A percentile compares a stretch with the other conserved stretches of the same genome.
These are phyloP conservation scores for Coturnix japonica DNA, from an alignment of 2,113 vertebrate genomes.

Conservation along the genomic window DNA sequence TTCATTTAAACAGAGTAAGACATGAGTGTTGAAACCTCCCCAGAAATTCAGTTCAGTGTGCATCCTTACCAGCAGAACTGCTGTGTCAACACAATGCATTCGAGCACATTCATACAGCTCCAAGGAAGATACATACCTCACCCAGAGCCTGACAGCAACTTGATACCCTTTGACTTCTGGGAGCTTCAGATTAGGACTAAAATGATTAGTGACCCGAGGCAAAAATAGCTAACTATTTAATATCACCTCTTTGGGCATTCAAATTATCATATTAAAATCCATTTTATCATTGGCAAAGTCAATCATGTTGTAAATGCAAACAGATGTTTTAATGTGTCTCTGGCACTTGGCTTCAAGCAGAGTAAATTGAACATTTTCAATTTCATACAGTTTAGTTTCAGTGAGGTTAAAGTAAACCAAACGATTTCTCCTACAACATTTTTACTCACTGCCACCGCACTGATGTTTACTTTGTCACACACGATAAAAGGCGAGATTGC, in stretches of 20 bases:
- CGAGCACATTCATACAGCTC: neutral
- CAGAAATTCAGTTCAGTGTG: neutral
- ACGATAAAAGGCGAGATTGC: slow-evolving; percentile 14
- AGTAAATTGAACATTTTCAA: slow-evolving; percentile 20
- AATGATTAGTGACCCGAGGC: neutral
- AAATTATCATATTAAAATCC: slow-evolving; percentile 63
- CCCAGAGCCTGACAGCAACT: slow-evolving; percentile 2
- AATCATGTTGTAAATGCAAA: slow-evolving; percentile 44
- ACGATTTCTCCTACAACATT: slow-evolving; percentile 33
- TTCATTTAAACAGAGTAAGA: neutral
- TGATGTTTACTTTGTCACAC: slow-evolving; percentile 33
- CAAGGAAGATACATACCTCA: slow-evolving; percentile 21
- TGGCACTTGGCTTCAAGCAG: slow-evolving; percentile 49
- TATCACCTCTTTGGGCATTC: slow-evolving; percentile 40
- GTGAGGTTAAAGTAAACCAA: slow-evolving; percentile 59
- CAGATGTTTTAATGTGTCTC: slow-evolving; percentile 61
- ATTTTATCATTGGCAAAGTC: slow-evolving; percentile 60
- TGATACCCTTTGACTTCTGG: slow-evolving; percentile 18
- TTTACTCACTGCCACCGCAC: slow-evolving; percentile 16
- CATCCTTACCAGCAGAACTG: slow-evolving; percentile 9
- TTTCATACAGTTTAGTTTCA: slow-evolving; percentile 48
- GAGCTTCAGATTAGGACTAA: neutral
- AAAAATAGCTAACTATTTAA: slow-evolving; percentile 47
- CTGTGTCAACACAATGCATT: neutral
- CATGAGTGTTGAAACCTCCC: neutral